Evolutionary conservation across 2,888 invertebrate genomes (phyloP).

Genomic region (Polyommatus iphigenia): DNA sequence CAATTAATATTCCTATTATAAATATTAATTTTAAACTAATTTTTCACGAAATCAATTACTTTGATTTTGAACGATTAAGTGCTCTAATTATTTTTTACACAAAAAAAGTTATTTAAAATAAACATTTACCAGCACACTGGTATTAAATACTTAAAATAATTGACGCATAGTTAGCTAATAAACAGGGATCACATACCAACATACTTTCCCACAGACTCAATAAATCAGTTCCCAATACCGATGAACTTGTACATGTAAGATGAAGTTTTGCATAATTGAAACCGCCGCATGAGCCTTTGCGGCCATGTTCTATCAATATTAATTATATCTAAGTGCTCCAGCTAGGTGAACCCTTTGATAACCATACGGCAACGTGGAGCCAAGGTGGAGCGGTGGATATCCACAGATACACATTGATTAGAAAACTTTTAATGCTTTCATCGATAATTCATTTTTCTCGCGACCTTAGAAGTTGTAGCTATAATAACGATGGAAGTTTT

Average conservation of each 20-base stretch:
- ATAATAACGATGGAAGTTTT: slow-evolving; percentile 7
- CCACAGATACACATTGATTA: slow-evolving; percentile 23
- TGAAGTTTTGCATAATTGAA: slow-evolving; percentile 34
- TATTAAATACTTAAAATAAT: not conserved
- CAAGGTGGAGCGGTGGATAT: slow-evolving; percentile 24
- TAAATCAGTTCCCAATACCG: slow-evolving; percentile 33
- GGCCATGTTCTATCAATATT: slow-evolving; percentile 35
- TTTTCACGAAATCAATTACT: too few relatives aligned
- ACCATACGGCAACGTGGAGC: not conserved
- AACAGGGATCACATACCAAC: not conserved
- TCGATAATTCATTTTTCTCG: slow-evolving; percentile 24
- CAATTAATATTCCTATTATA: too few relatives aligned
- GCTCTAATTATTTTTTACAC: not conserved
- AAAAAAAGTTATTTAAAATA: not conserved
- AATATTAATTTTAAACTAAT: too few relatives aligned
- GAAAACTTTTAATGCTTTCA: slow-evolving; percentile 28
- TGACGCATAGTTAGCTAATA: not conserved
- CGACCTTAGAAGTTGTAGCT: slow-evolving; percentile 14
- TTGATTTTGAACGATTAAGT: too few relatives aligned
- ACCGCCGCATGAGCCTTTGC: slow-evolving; percentile 34
- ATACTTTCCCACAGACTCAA: slow-evolving; percentile 28
- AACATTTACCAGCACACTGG: not conserved
- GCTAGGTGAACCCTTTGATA: slow-evolving; percentile 31
- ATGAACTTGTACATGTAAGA: slow-evolving; percentile 34
- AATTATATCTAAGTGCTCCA: slow-evolving; percentile 34